Evolutionary conservation across 2,797 vertebrate genomes (phyloP).

Genomic region (Masticophis lateralis): DNA sequence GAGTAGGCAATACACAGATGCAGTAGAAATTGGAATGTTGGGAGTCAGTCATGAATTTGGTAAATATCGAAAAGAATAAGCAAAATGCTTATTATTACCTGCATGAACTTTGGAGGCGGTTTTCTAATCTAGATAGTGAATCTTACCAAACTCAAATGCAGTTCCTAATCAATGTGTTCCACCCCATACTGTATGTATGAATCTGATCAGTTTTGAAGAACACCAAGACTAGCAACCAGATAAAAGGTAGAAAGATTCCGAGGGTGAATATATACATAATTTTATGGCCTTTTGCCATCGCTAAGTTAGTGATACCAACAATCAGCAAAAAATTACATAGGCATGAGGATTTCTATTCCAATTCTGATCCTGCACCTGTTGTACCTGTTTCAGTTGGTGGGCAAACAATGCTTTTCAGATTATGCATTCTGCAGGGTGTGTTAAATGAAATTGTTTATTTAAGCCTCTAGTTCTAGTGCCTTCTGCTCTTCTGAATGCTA

Average conservation of each 20-base stretch:
- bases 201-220: neutral
- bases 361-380: neutral
- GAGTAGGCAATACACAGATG: conserved; percentile 25
- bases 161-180: neutral
- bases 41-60: neutral
- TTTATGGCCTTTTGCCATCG: neutral
- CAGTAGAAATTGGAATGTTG: neutral
- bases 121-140: neutral
- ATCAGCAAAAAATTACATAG: neutral
- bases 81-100: neutral
- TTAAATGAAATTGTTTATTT: neutral
- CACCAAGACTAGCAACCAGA: neutral
- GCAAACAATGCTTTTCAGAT: neutral
- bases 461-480: neutral
- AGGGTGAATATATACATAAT: neutral
- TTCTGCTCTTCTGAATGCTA: neutral
- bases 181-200: neutral
- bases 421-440: neutral
- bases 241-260: neutral
- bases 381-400: neutral
- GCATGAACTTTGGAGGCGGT: neutral
- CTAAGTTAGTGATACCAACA: neutral
- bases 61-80: neutral
- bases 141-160: neutral
- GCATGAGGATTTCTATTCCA: neutral